These are phyloP conservation scores for Herminia tarsipennalis DNA, from an alignment of 2,888 invertebrate genomes.

Conservation along the genomic window DNA sequence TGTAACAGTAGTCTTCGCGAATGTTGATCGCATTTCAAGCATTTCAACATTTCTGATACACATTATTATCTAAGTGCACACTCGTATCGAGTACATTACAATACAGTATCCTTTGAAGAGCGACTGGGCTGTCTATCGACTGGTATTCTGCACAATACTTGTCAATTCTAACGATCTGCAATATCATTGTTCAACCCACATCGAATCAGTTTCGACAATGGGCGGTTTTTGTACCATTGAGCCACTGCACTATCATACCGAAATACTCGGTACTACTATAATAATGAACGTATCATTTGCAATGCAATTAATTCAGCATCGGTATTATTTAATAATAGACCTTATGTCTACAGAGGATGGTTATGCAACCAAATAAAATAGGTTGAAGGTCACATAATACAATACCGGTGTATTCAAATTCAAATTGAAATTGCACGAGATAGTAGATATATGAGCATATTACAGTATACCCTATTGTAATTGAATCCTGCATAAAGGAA, in stretches of 20 bases:
- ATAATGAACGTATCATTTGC: slow-evolving; percentile 25
- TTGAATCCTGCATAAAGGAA: slow-evolving; percentile 14
- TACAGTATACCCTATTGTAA: too few relatives aligned
- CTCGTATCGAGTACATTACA: not conserved
- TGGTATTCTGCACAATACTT: slow-evolving; percentile 47
- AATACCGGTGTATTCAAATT: too few relatives aligned
- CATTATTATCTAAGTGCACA: not conserved
- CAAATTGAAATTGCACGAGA: too few relatives aligned
- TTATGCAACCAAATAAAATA: not conserved
- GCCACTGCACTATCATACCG: slow-evolving; percentile 32
- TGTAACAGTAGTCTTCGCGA: too few relatives aligned
- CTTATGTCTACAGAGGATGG: not conserved
- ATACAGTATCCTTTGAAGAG: slow-evolving; percentile 23
- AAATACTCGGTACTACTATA: slow-evolving; percentile 30
- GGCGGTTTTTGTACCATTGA: slow-evolving; percentile 26
- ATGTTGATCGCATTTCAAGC: too few relatives aligned
- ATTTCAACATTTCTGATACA: not conserved
- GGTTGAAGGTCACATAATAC: not conserved
- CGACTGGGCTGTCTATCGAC: slow-evolving; percentile 18
- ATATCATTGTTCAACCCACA: slow-evolving; percentile 56
- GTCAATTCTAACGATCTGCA: slow-evolving; percentile 56
- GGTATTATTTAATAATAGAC: slow-evolving; percentile 10
- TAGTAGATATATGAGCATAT: too few relatives aligned
- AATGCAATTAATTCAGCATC: slow-evolving; percentile 25
- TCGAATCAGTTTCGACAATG: slow-evolving; percentile 37